phyloP scores from a whole-genome alignment of 2,113 vertebrate genomes.

The Myxocyprinus asiaticus region DNA sequence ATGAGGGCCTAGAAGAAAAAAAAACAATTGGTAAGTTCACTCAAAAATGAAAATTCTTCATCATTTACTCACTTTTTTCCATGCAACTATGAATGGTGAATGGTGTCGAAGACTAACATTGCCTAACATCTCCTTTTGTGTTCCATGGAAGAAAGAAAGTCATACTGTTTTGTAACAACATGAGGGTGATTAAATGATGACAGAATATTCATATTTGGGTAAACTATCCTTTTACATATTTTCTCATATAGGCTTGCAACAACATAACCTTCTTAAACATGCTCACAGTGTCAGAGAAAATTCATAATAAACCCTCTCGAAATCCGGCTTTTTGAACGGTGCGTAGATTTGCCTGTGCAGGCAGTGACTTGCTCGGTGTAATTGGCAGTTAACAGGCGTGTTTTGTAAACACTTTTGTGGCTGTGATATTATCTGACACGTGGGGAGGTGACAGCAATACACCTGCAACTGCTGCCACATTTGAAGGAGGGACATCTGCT shows the following conservation, averaged over 20 bases:
- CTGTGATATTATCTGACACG: slow-evolving; percentile 52
- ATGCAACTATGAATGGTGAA: no score
- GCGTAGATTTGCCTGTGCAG: slow-evolving; percentile 42
- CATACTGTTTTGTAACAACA: no score
- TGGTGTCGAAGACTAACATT: no score
- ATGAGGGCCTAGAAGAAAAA: background rate
- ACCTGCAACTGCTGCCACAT: slow-evolving; percentile 54
- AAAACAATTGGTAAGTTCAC: background rate
- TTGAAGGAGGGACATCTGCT: slow-evolving; percentile 62
- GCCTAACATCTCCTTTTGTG: no score
- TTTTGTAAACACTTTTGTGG: slow-evolving; percentile 60
- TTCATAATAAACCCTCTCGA: slow-evolving; percentile 37
- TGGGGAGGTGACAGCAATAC: slow-evolving; percentile 39
- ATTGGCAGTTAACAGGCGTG: slow-evolving; percentile 58
- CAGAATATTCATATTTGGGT: no score
- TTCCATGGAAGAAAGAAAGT: no score
- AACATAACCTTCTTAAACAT: slow-evolving; percentile 21
- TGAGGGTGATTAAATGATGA: no score
- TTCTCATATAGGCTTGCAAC: background rate
- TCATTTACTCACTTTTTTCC: no score
- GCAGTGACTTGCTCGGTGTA: slow-evolving; percentile 53
- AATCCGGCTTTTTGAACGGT: slow-evolving; percentile 26
- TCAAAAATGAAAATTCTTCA: no score
- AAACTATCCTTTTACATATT: no score
- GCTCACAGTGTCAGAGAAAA: slow-evolving; percentile 15